Base-by-base conservation (phyloP, 2,888 invertebrate species). In the Sesamia inferens region DNA sequence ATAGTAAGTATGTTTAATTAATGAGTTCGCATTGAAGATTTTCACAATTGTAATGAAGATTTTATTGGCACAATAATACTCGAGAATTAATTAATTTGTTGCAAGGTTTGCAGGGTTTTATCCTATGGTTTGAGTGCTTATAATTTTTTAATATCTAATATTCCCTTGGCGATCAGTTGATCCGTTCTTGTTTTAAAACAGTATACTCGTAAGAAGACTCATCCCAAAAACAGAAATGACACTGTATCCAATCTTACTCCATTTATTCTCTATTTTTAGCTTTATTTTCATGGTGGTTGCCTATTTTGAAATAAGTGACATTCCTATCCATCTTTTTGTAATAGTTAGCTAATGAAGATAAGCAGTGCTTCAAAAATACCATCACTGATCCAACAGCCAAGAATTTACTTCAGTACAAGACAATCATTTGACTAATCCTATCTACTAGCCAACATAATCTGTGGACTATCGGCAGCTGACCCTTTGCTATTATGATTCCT, bases 401-500 rank as follows among this genome's bases (percentile, higher is more conserved):
- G 6, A 57, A 22, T 57, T 7, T 24, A 31, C 7, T 3, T 11
- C 11, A 16, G 31, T 6, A 3, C 19, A 4, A 22, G 8, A 47
- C 2, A 16, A 0, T n/a, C 3, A 14, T 14, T 8, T 2, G n/a
- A 6, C 5, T 8, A 11, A 51, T 22, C 16, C 58, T 71, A 16
- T 55, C 24, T 58, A 13, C 47, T 22, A 55, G 81, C 78, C 83
- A 61, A 7, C 24, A 70, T 89, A 88, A 76, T 93, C 91, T 91
- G 78, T 92, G 89, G 16, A 44, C 61, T 55, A 87, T 87, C 88
- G 88, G 85, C 89, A 85, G 71, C 78, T 87, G 88, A 92, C 89
- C 90, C 90, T 90, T 91, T 90, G 88, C 92, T 91, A 93, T 94
- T 94, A 92, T 90, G 78, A 90, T 88, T 85, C 82, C 90, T 92